Evolutionary conservation across 2,888 invertebrate species (phyloP).

Genomic region (Stenchaetothrips biformis): DNA sequence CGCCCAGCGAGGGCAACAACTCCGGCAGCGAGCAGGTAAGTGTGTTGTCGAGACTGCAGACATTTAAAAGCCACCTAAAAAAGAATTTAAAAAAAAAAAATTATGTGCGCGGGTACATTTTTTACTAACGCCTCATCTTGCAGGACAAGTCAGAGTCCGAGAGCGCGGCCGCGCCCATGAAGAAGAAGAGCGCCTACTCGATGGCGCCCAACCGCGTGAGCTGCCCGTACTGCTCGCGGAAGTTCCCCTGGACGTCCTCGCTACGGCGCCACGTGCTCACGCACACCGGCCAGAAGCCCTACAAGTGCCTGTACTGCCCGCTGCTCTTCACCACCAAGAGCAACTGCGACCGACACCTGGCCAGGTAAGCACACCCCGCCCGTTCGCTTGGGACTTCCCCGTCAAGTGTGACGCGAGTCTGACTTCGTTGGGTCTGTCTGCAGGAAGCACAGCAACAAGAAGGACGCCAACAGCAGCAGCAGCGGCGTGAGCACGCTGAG

Average conservation of each 20-base stretch:
- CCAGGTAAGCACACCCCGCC: conserved; percentile 56
- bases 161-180: conserved; percentile 49
- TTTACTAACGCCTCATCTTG: neutral
- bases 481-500: neutral
- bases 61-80: no score
- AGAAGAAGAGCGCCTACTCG: conserved; percentile 92
- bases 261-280: conserved; percentile 90
- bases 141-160: conserved; percentile 51
- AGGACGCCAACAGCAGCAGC: conserved; percentile 22
- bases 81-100: no score
- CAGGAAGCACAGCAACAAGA: conserved; percentile 16
- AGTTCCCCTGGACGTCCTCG: conserved; percentile 96
- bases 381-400: neutral
- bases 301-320: conserved; percentile 89
- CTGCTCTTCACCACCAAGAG: conserved; percentile 94
- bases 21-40: conserved; percentile 74
- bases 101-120: no score
- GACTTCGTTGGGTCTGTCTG: neutral
- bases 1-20: conserved; percentile 75
- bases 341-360: conserved; percentile 90
- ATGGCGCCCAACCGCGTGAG: conserved; percentile 89
- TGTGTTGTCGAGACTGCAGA: no score
- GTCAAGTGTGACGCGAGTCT: neutral
- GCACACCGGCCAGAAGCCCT: conserved; percentile 95
- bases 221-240: conserved; percentile 88